These are phyloP conservation scores for Euzophera pinguis DNA, from an alignment of 2,888 invertebrate genomes.

Conservation along the genomic window DNA sequence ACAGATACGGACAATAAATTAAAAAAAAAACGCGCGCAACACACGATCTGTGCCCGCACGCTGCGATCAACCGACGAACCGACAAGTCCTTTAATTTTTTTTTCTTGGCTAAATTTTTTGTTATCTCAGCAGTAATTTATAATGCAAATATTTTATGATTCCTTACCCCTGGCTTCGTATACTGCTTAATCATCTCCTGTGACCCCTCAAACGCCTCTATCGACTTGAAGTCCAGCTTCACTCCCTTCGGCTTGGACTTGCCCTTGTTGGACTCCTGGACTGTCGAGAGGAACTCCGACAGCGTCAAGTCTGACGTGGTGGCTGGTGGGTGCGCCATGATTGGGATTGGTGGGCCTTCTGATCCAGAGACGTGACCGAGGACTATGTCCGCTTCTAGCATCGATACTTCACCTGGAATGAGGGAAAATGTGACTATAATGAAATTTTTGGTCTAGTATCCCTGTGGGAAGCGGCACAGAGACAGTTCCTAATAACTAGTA, in stretches of 20 bases:
- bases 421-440: too few species aligned
- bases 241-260: constrained; percentile 82
- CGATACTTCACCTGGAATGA: constrained; percentile 78
- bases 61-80: too few species aligned
- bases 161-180: constrained; percentile 57
- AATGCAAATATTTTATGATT: too few species aligned
- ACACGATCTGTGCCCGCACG: too few species aligned
- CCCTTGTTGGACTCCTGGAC: constrained; percentile 75
- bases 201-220: constrained; percentile 85
- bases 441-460: too few species aligned
- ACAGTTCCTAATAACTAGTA: too few species aligned
- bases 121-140: too few species aligned
- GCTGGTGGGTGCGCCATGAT: constrained; percentile 94
- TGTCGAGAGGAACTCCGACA: constrained; percentile 84
- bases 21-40: too few species aligned
- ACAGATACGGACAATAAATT: too few species aligned
- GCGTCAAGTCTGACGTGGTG: constrained; percentile 85
- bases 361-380: constrained; percentile 80
- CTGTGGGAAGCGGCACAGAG: too few species aligned
- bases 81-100: too few species aligned
- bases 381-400: constrained; percentile 94
- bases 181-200: constrained; percentile 60
- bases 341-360: constrained; percentile 78
- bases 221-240: constrained; percentile 93
- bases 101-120: too few species aligned